Conservation (phyloP, 2,797 vertebrate genomes). For the Pagetopsis macropterus region DNA sequence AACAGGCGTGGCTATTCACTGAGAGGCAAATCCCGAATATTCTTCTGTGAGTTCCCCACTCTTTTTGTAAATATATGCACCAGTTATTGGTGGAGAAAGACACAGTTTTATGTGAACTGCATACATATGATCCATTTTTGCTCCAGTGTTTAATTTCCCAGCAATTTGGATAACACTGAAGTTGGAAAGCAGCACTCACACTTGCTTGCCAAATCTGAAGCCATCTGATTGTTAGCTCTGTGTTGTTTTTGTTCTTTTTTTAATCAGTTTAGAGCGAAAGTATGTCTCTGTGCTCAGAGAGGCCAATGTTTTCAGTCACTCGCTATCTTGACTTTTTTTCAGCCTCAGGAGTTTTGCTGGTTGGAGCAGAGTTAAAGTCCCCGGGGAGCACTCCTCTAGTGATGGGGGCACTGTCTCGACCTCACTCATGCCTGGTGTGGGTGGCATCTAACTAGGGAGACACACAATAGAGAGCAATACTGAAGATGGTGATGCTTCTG, state of each 20-base stretch:
- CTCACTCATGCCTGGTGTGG: slow-evolving; percentile 83
- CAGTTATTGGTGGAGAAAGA: slow-evolving; percentile 19
- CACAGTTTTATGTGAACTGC: slow-evolving; percentile 36
- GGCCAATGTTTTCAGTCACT: slow-evolving; percentile 76
- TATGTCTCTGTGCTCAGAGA: slow-evolving; percentile 66
- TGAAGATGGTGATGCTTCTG: slow-evolving; percentile 79
- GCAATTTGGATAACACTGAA: slow-evolving; percentile 74
- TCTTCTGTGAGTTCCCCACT: neutral
- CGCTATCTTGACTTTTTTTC: slow-evolving; percentile 61
- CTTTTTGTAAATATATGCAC: slow-evolving; percentile 26
- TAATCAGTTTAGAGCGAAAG: slow-evolving; percentile 70
- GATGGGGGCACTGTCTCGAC: slow-evolving; percentile 81
- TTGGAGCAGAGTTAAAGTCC: slow-evolving; percentile 74
- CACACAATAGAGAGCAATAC: slow-evolving; percentile 74
- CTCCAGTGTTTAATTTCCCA: slow-evolving; percentile 72
- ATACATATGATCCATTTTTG: slow-evolving; percentile 47
- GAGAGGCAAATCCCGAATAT: slow-evolving; percentile 6
- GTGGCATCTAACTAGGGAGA: slow-evolving; percentile 81
- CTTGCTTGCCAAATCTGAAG: slow-evolving; percentile 67
- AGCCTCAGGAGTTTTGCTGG: slow-evolving; percentile 82
- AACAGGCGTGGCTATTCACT: slow-evolving; percentile 3
- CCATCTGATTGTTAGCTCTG: slow-evolving; percentile 71
- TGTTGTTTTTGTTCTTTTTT: slow-evolving; percentile 72
- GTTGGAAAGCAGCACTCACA: slow-evolving; percentile 66
- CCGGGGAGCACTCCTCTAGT: slow-evolving; percentile 71